These are phyloP conservation scores for cat (Felis catus) DNA, from an alignment of 2,113 vertebrate species.

Conservation along the genomic window DNA sequence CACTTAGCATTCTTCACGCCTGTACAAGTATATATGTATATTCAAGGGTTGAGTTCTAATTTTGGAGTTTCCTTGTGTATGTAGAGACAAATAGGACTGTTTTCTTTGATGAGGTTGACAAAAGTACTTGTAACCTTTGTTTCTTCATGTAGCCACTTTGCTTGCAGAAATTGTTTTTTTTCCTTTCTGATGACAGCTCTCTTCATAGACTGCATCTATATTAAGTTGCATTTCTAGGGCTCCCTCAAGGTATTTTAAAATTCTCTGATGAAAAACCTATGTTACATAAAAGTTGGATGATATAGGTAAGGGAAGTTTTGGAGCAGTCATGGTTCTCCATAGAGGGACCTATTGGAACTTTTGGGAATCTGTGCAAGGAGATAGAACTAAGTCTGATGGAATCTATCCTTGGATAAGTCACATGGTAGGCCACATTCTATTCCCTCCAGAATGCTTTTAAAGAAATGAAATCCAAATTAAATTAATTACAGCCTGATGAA, in stretches of 20 bases:
- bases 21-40: not conserved
- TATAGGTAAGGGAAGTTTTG: not conserved
- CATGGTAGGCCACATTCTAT: not conserved
- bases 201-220: not conserved
- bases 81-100: slow-evolving; percentile 1
- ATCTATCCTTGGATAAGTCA: not conserved
- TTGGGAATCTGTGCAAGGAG: not conserved
- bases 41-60: not conserved
- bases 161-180: slow-evolving; percentile 1
- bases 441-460: not conserved
- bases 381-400: not conserved
- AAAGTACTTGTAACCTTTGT: not conserved
- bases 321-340: not conserved
- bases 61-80: slow-evolving; percentile 30
- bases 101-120: slow-evolving; percentile 49
- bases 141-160: not conserved
- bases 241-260: not conserved
- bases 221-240: not conserved
- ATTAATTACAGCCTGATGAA: not conserved
- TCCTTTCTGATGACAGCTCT: not conserved
- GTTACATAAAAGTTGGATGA: not conserved
- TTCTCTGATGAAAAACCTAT: not conserved
- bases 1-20: not conserved
- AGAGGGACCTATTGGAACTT: not conserved
- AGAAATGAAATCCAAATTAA: not conserved